Base-by-base conservation (phyloP, 2,888 invertebrate species). In the Aethes cnicana region DNA sequence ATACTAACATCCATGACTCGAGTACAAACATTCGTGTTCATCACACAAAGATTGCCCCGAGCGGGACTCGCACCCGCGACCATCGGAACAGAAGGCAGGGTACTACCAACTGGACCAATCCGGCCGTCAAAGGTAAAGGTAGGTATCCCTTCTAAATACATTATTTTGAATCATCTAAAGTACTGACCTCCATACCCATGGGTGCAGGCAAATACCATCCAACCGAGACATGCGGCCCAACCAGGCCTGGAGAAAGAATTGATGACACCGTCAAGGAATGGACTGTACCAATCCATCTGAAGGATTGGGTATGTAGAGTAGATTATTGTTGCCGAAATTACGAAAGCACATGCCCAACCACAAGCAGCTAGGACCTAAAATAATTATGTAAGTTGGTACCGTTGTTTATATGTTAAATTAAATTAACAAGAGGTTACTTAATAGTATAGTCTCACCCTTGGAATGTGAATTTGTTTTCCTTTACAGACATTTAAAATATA, bases 141-240 rank as follows among this genome's bases (percentile, higher is more conserved):
- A 33, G 2, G 12, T 35, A 33, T 14, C 4, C n/a, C n/a, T n/a
- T n/a, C n/a, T n/a, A n/a, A n/a, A n/a, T n/a, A n/a, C n/a, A n/a
- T n/a, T n/a, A n/a, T n/a, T n/a, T n/a, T n/a, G n/a, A n/a, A n/a
- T n/a, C n/a, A n/a, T n/a, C n/a, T n/a, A n/a, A n/a, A n/a, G n/a
- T 28, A 36, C 58, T 52, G 64, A 86, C 87, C 85, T 71, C 81
- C 85, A 64, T 84, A 84, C 43, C 90, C 90, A 52, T 78, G 74
- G 1, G 66, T 71, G 47, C 91, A 91, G 0, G 88, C 86, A 26
- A 89, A 77, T 11, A 90, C 71, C 2, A 91, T 63, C 90, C 90
- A 90, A 0, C 83, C 76, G 1, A 91, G 55, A 4, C 77, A 83
- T 6, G 83, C 18, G 0, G 84, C 77, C 91, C 91, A 91, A 0